Evolutionary conservation across 2,113 vertebrate species (phyloP).

Genomic region (Clarias magur): DNA sequence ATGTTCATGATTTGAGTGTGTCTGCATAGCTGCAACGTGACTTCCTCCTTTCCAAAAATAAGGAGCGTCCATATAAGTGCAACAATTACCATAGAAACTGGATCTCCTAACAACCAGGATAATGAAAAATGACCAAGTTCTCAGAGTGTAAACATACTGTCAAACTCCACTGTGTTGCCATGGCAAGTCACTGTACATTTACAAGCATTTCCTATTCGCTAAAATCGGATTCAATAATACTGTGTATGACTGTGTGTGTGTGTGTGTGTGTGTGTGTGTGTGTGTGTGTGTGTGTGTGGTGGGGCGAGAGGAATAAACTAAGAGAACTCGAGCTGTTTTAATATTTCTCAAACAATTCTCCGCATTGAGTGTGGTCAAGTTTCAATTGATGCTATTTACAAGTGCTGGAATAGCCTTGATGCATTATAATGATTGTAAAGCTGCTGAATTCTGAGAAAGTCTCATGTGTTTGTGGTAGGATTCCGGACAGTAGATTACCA

Average conservation of each 20-base stretch:
- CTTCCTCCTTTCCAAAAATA: slow-evolving; percentile 32
- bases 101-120: slow-evolving; percentile 48
- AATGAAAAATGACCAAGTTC: slow-evolving; percentile 51
- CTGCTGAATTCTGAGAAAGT: slow-evolving; percentile 37
- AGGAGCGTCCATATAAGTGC: slow-evolving; percentile 29
- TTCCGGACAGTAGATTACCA: not conserved
- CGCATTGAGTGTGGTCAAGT: slow-evolving; percentile 13
- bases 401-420: slow-evolving; percentile 30
- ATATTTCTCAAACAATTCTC: slow-evolving; percentile 34
- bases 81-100: slow-evolving; percentile 59
- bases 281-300: slow-evolving; percentile 11
- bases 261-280: slow-evolving; percentile 23
- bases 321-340: slow-evolving; percentile 19
- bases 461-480: slow-evolving; percentile 5
- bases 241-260: slow-evolving; percentile 19
- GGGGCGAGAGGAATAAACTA: not conserved
- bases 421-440: slow-evolving; percentile 23
- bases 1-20: slow-evolving; percentile 36
- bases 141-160: slow-evolving; percentile 53
- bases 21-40: slow-evolving; percentile 33
- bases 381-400: slow-evolving; percentile 24
- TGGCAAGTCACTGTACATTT: slow-evolving; percentile 50
- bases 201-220: slow-evolving; percentile 50
- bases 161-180: slow-evolving; percentile 51
- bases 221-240: slow-evolving; percentile 42